Evolutionary conservation across 2,888 invertebrate species (phyloP), one percentile per base, ranked within the genome.

Genomic region (Cheilosia soror): DNA sequence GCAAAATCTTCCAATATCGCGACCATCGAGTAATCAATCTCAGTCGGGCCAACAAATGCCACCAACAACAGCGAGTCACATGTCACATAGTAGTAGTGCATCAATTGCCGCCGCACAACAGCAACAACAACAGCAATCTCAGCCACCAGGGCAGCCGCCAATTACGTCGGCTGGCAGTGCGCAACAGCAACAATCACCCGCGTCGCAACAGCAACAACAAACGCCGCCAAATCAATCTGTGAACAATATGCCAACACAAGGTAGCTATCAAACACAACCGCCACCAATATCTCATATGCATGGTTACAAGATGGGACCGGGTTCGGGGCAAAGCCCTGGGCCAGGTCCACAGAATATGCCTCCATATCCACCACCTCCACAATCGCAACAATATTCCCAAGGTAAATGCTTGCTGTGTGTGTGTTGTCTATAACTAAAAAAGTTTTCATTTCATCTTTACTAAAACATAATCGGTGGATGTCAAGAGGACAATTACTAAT

Each of bases 1-100:
- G 93, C 97, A 97, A 95, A 97, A 96, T 96, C 96, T 97, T 95
- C 96, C 97, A 93, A 98, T 98, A 96, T 98, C 98, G 92, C 96
- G 98, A 92, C 98, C 98, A 93, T 96, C 98, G 90, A 98, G 98
- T 93, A 95, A 95, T 91, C 96, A 95, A 88, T 93, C 95, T 93
- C 92, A 95, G 94, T 94, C 93, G 93, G 91, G 91, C 76, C 91
- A 90, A 82, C 90, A 90, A 77, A 91, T 91, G 90, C 91, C 90
- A 37, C 90, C 90, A 53, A 87, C 88, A 81, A 89, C 91, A 88
- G 91, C 90, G 79, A 90, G 90, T 57, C 89, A 90, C 72, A 87
- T 88, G 87, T 77, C 88, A 62, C 88, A 87, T 65, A 88, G 90
- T 65, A 87, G 89, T 78, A 84, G 87, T 77, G 72, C 90, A 88